Conservation (phyloP, 2,888 invertebrate genomes). For the Rhyacophila evoluta region DNA sequence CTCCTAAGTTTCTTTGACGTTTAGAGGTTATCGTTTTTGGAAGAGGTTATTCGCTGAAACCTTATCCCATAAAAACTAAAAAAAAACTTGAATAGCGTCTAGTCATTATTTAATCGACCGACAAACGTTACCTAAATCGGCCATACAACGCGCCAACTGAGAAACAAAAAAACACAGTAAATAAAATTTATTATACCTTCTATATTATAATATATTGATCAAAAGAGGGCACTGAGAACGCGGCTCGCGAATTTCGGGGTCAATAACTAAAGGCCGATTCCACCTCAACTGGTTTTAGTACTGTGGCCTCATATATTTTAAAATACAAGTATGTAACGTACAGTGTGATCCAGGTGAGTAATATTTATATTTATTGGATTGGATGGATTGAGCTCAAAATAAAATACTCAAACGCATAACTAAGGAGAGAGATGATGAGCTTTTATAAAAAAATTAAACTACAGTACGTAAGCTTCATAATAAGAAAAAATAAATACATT, state of each 20-base stretch:
- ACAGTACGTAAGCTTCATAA: too few relatives aligned
- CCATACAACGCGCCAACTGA: slow-evolving; percentile 13
- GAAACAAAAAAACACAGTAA: slow-evolving; percentile 23
- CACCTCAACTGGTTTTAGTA: slow-evolving; percentile 46
- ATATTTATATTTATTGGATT: too few relatives aligned
- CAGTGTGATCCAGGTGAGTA: too few relatives aligned
- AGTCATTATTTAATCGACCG: slow-evolving; percentile 25
- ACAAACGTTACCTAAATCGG: slow-evolving; percentile 7
- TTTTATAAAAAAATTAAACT: too few relatives aligned
- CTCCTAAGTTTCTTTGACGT: background rate
- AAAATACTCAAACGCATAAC: too few relatives aligned
- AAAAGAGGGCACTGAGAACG: slow-evolving; percentile 34
- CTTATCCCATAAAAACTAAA: slow-evolving; percentile 30
- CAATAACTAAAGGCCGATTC: slow-evolving; percentile 51
- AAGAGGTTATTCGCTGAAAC: slow-evolving; percentile 36
- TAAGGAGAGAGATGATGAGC: too few relatives aligned
- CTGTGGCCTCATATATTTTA: background rate
- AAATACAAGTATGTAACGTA: background rate
- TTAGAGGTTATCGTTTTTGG: slow-evolving; percentile 3
- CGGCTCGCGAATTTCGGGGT: slow-evolving; percentile 50
- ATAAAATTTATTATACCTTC: slow-evolving; percentile 17
- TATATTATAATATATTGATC: background rate
- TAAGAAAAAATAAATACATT: too few relatives aligned
- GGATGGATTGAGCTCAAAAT: too few relatives aligned
- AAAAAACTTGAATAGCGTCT: slow-evolving; percentile 34